A percentile compares a stretch with the other conserved stretches of the same genome.
Conservation (phyloP, 2,797 vertebrate genomes). For the Falco peregrinus region DNA sequence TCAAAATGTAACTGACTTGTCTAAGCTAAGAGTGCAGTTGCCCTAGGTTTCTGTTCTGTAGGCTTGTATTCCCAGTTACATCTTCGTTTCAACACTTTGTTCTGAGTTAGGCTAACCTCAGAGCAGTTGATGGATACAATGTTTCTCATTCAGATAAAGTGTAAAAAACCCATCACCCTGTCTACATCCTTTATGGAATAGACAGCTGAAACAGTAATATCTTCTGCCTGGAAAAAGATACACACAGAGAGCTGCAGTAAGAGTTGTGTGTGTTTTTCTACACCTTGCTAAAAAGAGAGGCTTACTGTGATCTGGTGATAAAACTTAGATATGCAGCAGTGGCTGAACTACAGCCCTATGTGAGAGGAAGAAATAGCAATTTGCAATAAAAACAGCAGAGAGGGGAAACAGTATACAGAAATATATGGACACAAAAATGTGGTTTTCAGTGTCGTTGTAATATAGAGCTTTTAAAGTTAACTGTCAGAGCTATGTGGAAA, state of each 20-base stretch:
- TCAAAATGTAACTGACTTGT: neutral
- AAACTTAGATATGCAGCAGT: neutral
- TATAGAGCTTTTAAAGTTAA: neutral
- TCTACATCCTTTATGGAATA: neutral
- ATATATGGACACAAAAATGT: neutral
- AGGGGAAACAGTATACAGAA: neutral
- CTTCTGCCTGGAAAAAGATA: neutral
- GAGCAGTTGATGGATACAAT: neutral
- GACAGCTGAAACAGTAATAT: neutral
- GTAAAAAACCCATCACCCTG: neutral
- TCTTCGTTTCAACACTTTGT: neutral
- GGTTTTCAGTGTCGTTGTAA: neutral
- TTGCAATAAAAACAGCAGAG: neutral
- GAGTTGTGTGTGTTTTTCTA: neutral
- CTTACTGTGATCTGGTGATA: neutral
- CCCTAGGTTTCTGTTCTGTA: neutral
- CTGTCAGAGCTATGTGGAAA: neutral
- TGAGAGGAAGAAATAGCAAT: neutral
- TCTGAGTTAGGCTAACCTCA: neutral
- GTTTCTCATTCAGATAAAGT: neutral
- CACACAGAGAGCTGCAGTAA: neutral
- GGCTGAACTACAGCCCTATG: neutral
- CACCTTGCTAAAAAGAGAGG: neutral
- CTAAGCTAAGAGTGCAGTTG: neutral
- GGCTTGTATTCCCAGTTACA: neutral